Evolutionary conservation across 2,797 vertebrate species (phyloP).

Genomic region (Pangasius larnaudii): DNA sequence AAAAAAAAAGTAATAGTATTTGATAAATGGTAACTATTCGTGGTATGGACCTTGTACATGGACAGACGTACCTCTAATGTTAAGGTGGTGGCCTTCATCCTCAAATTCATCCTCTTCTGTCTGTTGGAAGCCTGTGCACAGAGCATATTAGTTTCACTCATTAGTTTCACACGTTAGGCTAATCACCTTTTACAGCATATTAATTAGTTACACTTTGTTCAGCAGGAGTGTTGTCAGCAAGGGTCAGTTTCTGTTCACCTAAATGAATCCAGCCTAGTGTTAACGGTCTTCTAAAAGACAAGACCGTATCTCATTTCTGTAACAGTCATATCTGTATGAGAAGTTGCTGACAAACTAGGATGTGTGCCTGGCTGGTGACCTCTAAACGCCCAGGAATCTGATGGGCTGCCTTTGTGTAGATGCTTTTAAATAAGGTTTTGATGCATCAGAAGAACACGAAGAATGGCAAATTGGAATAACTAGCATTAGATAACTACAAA

Average conservation of each 20-base stretch:
- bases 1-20: not conserved
- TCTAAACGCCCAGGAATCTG: not conserved
- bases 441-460: not conserved
- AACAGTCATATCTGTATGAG: not conserved
- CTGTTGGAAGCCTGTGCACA: not conserved
- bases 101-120: slow-evolving; percentile 47
- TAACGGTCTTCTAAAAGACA: not conserved
- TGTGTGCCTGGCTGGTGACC: not conserved
- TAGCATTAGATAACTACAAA: not conserved
- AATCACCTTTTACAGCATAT: not conserved
- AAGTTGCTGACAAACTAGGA: not conserved
- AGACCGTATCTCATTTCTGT: not conserved
- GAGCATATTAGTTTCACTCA: not conserved
- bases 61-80: slow-evolving; percentile 78
- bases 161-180: not conserved
- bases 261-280: not conserved
- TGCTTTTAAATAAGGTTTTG: not conserved
- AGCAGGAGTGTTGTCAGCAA: not conserved
- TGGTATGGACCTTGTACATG: not conserved
- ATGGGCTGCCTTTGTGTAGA: not conserved
- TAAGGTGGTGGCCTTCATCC: slow-evolving; percentile 77
- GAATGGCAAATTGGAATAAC: not conserved
- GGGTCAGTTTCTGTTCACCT: not conserved
- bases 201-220: not conserved
- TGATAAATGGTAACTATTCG: too few species aligned